Percentiles rank a stretch among this genome's conserved stretches.
phyloP scores from a whole-genome alignment of 2,113 vertebrate species.

The Acrocephalus arundinaceus region DNA sequence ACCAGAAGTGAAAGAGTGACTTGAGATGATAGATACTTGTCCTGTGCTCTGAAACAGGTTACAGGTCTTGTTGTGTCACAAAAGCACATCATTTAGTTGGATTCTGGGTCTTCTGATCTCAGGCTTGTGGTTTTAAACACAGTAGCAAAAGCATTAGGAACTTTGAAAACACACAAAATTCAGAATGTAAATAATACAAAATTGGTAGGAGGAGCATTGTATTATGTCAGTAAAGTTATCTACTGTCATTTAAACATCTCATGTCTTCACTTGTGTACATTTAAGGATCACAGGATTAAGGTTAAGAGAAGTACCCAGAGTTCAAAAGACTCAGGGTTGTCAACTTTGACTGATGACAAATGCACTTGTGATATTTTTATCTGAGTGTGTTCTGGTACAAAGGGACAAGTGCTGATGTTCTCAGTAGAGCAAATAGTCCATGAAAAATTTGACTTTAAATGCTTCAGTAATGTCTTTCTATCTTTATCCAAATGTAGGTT shows the following conservation, averaged over 20 bases:
- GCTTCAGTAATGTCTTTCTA: conserved; percentile 4
- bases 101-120: not conserved
- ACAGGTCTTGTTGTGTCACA: not conserved
- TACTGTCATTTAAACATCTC: not conserved
- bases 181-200: not conserved
- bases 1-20: not conserved
- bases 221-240: not conserved
- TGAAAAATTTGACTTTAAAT: conserved; percentile 26
- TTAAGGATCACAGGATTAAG: not conserved
- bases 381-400: not conserved
- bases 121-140: not conserved
- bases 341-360: not conserved
- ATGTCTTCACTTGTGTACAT: not conserved
- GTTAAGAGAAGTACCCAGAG: not conserved
- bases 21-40: not conserved
- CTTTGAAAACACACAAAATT: not conserved
- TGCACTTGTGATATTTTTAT: not conserved
- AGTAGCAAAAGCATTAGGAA: not conserved
- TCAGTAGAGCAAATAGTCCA: not conserved
- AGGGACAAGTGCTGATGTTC: not conserved
- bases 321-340: not conserved
- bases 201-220: not conserved
- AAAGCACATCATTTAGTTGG: not conserved
- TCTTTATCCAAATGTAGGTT: not conserved
- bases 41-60: not conserved